Evolutionary conservation across 2,888 invertebrate genomes (phyloP).

Genomic region (Anoplius nigerrimus): DNA sequence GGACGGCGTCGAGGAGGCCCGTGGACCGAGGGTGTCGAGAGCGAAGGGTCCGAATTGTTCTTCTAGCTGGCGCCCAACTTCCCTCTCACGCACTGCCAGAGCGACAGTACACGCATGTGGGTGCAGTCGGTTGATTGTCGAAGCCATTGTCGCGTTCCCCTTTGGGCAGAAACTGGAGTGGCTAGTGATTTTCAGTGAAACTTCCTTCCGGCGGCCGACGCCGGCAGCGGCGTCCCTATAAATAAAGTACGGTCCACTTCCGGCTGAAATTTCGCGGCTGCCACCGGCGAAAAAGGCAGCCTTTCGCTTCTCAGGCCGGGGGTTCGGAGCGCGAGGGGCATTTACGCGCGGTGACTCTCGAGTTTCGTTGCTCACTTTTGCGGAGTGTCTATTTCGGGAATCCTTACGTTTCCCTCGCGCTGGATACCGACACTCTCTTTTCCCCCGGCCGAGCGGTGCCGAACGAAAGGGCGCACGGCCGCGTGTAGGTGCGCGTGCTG

Average conservation of each 20-base stretch:
- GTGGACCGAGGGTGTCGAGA: too few relatives aligned
- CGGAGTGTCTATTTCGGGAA: conserved; percentile 46
- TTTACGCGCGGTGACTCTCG: conserved; percentile 40
- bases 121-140: too few relatives aligned
- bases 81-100: too few relatives aligned
- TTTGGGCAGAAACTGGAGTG: too few relatives aligned
- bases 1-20: too few relatives aligned
- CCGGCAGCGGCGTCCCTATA: conserved; percentile 22
- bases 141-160: too few relatives aligned
- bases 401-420: conserved; percentile 42
- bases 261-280: conserved; percentile 14
- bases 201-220: conserved; percentile 6
- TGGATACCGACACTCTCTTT: conserved; percentile 40
- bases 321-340: conserved; percentile 17
- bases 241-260: conserved; percentile 25
- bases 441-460: too few relatives aligned
- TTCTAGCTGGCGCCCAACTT: too few relatives aligned
- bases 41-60: too few relatives aligned
- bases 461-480: too few relatives aligned
- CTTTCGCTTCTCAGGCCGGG: background rate
- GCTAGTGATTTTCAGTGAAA: background rate
- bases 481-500: too few relatives aligned
- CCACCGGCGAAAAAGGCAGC: conserved; percentile 10
- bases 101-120: too few relatives aligned
- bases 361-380: conserved; percentile 39